phyloP scores from a whole-genome alignment of 2,888 invertebrate species.

The Blastobasis lacticolella region DNA sequence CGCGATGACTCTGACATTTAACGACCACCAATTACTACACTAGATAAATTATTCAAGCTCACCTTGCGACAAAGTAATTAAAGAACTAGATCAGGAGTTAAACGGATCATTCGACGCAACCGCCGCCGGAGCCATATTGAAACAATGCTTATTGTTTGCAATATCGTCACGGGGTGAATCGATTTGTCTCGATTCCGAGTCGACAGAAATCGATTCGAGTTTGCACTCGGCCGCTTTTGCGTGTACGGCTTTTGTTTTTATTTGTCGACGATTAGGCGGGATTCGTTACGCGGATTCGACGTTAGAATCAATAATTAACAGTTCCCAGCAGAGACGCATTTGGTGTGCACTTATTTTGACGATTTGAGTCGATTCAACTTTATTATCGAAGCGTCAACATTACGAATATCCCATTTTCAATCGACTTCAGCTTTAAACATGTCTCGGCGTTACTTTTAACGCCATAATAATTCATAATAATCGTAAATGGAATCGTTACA shows the following conservation, averaged over 20 bases:
- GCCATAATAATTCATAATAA: no score
- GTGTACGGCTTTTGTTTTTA: constrained; percentile 41
- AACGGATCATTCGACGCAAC: constrained; percentile 47
- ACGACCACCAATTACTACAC: background rate
- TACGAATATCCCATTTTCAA: no score
- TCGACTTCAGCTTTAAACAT: no score
- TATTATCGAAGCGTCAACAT: no score
- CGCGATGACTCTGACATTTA: no score
- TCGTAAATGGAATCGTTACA: no score
- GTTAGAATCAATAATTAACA: constrained; percentile 29
- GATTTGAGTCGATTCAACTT: no score
- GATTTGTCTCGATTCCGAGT: constrained; percentile 53
- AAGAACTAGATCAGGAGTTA: constrained; percentile 53
- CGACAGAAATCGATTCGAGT: constrained; percentile 44
- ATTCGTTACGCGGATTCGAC: constrained; percentile 35
- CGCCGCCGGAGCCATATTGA: constrained; percentile 39
- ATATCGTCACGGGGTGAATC: constrained; percentile 53
- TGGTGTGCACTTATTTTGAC: no score
- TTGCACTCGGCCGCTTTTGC: constrained; percentile 41
- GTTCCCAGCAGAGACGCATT: no score
- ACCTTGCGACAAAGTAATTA: constrained; percentile 38
- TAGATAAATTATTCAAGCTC: constrained; percentile 5
- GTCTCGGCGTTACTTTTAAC: no score
- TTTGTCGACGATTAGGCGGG: constrained; percentile 27
- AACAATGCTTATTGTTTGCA: constrained; percentile 47